Conservation (phyloP, 1,140 invertebrate species). For the Prorops nasuta region DNA sequence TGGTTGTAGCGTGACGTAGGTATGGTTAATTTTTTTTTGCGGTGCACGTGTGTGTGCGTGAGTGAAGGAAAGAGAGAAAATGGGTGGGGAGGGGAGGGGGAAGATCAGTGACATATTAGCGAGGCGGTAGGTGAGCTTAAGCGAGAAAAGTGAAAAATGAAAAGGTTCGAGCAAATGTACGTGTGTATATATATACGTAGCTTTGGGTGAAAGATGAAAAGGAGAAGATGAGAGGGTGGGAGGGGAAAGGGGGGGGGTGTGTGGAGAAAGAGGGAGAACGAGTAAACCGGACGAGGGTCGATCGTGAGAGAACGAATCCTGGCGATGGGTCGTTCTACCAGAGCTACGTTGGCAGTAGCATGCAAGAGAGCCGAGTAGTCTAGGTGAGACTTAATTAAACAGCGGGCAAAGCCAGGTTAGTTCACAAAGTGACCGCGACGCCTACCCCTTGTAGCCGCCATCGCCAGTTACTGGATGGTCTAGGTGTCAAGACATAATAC, state of each 20-base stretch:
- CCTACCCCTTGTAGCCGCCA: slow-evolving; percentile 26
- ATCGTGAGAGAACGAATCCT: neutral
- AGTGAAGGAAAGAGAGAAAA: too few relatives aligned
- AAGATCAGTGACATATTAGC: slow-evolving; percentile 27
- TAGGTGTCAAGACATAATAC: neutral
- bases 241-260: neutral
- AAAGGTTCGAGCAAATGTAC: neutral
- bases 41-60: too few relatives aligned
- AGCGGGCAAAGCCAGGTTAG: slow-evolving; percentile 52
- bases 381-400: slow-evolving; percentile 58
- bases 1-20: too few relatives aligned
- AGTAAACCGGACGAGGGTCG: neutral
- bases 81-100: neutral
- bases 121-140: slow-evolving; percentile 16
- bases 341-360: slow-evolving; percentile 6
- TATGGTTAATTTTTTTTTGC: too few relatives aligned
- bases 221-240: slow-evolving; percentile 1
- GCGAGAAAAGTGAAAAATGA: too few relatives aligned
- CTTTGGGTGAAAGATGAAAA: too few relatives aligned
- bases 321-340: slow-evolving; percentile 2
- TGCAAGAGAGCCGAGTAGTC: slow-evolving; percentile 40
- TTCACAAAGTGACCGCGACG: slow-evolving; percentile 57
- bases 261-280: neutral
- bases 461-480: slow-evolving; percentile 22
- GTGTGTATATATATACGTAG: neutral